These are phyloP conservation scores for Anguilla anguilla DNA, from an alignment of 2,797 vertebrate species.

Conservation along the genomic window DNA sequence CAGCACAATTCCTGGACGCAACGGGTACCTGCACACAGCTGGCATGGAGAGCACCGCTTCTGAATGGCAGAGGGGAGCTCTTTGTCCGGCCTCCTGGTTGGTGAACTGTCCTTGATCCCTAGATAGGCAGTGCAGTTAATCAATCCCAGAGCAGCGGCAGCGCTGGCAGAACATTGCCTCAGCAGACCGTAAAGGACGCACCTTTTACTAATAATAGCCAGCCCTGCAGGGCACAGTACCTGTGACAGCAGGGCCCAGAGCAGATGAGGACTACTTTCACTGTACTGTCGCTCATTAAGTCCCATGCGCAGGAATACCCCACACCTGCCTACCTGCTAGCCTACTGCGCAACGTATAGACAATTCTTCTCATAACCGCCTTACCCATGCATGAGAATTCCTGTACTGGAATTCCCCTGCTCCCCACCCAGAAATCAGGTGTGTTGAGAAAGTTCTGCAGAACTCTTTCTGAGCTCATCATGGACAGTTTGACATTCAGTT, in stretches of 20 bases:
- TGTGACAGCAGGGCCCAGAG: constrained; percentile 14
- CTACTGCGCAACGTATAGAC: not conserved
- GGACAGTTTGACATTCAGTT: not conserved
- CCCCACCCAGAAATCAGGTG: not conserved
- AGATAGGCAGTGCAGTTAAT: constrained; percentile 18
- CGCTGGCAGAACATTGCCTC: constrained; percentile 10
- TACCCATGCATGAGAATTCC: not conserved
- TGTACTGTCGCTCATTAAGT: not conserved
- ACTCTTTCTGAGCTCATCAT: not conserved
- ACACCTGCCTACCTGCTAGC: not conserved
- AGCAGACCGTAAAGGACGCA: constrained; percentile 28
- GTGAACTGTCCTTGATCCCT: constrained; percentile 30
- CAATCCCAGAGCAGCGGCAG: constrained; percentile 23
- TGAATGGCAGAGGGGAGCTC: not conserved
- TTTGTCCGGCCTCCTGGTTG: not conserved
- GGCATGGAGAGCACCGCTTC: not conserved
- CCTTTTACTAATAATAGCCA: constrained; percentile 9
- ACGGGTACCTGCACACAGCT: not conserved
- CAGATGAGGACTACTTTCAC: constrained; percentile 8
- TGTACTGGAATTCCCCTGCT: constrained; percentile 4
- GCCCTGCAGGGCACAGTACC: not conserved
- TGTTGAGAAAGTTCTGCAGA: not conserved
- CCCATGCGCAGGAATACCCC: not conserved
- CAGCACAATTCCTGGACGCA: not conserved
- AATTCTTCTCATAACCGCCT: not conserved